A percentile compares a stretch with the other conserved stretches of the same genome.
These are phyloP conservation scores for Lepidurus apus DNA, from an alignment of 1,140 invertebrate genomes.

Conservation along the genomic window DNA sequence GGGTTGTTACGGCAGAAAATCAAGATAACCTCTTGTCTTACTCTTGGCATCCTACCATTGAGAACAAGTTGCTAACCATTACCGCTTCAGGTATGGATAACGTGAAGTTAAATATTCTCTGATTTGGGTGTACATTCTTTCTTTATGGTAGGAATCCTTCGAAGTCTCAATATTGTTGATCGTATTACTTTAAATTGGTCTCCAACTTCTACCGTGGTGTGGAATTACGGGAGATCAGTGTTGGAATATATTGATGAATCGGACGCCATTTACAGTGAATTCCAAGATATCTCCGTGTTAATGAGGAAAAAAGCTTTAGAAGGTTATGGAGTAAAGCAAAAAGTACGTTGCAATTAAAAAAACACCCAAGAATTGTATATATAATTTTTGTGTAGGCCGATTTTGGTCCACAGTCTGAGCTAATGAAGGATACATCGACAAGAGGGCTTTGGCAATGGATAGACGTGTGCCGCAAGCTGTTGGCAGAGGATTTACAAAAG, in stretches of 20 bases:
- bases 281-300: constrained; percentile 65
- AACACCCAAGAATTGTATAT: not conserved
- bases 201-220: constrained; percentile 60
- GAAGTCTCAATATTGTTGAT: constrained; percentile 70
- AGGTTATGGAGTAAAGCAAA: constrained; percentile 72
- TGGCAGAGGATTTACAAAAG: constrained; percentile 55
- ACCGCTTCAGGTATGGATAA: constrained; percentile 50
- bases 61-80: constrained; percentile 67
- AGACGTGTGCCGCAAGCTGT: constrained; percentile 61
- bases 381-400: not conserved
- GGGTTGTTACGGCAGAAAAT: constrained; percentile 40
- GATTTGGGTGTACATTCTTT: not conserved
- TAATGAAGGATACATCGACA: constrained; percentile 45
- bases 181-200: constrained; percentile 75
- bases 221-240: constrained; percentile 66
- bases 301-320: constrained; percentile 64
- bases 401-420: constrained; percentile 37
- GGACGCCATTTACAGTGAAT: constrained; percentile 48
- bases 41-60: constrained; percentile 73
- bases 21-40: constrained; percentile 57
- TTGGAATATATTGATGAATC: constrained; percentile 53
- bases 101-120: not conserved
- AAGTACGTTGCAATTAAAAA: not conserved
- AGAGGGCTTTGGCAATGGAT: constrained; percentile 69
- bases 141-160: constrained; percentile 43